These are phyloP conservation scores for Pterophyllum scalare DNA, from an alignment of 2,113 vertebrate species.

Conservation along the genomic window DNA sequence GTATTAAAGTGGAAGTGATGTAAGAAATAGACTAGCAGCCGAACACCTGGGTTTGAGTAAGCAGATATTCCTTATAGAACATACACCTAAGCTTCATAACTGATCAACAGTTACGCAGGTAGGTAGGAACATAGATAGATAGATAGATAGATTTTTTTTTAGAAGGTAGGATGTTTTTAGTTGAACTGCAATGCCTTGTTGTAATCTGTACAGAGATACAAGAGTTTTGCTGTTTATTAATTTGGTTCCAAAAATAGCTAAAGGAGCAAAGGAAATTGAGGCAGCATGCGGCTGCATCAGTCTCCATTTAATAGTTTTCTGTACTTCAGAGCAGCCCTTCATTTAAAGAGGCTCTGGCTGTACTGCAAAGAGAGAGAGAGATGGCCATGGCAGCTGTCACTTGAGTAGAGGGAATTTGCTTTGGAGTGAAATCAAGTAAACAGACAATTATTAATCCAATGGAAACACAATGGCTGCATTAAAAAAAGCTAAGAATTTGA, in stretches of 20 bases:
- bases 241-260: constrained; percentile 34
- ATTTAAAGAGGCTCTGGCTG: constrained; percentile 49
- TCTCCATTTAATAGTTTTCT: constrained; percentile 24
- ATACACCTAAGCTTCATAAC: no score
- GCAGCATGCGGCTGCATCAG: constrained; percentile 18
- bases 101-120: no score
- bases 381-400: constrained; percentile 47
- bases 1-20: no score
- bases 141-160: neutral
- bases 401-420: constrained; percentile 41
- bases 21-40: no score
- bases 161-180: neutral
- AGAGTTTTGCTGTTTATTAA: constrained; percentile 15
- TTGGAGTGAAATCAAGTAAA: constrained; percentile 46
- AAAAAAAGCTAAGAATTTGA: neutral
- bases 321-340: constrained; percentile 21
- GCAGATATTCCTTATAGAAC: no score
- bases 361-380: constrained; percentile 20
- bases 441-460: constrained; percentile 28
- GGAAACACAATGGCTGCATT: constrained; percentile 23
- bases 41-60: no score
- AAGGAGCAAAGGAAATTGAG: constrained; percentile 18
- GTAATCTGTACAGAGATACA: neutral
- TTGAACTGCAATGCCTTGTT: neutral
- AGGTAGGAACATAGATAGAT: neutral